Base-by-base conservation (phyloP, 2,797 vertebrate genomes). In the Diplodus puntazzo region DNA sequence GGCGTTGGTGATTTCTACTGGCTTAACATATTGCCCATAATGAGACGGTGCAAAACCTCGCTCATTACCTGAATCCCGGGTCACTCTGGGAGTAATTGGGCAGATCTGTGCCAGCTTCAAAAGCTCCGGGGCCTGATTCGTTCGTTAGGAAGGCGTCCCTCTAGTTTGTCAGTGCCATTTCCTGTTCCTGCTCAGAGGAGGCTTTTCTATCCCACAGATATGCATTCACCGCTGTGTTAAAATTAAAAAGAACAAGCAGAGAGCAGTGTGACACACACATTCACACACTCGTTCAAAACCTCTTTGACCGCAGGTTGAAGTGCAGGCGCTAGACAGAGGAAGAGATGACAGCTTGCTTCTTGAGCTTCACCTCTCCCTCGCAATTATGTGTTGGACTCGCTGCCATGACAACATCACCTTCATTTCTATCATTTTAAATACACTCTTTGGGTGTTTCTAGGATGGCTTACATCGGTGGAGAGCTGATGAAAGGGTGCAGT, bases 51-150 rank as follows among this genome's bases (percentile, higher is more conserved):
- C 71, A 73, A 72, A 80, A 82, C 72, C 79, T 23, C 20, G 52
- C 72, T 86, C 80, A 82, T 89, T 86, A 86, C 79, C 81, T 75
- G 75, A 79, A 84, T 77, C 80, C 64, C 43, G 39, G 83, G 89
- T 88, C 84, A 85, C 62, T 11, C 59, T 64, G 63, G 62, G 77
- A 80, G 85, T 81, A 85, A 90, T 80, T 85, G 77, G 70, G 65
- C 65, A 71, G 52, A 86, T 85, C 67, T 64, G 65, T 48, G 61
- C 49, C 72, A 57, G 69, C 53, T 85, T 83, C 78, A 80, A 82
- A 82, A 83, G 75, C 79, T 43, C 2, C 34, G 5, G 43, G 8
- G 48, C 60, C 61, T 7, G 46, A 42, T 79, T 84, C 76, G 39
- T 77, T 84, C 78, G 86, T 85, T 77, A 75, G 58, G 52, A 48